These are phyloP conservation scores for Drosophila pachea DNA, from an alignment of 1,140 invertebrate genomes.

Conservation along the genomic window DNA sequence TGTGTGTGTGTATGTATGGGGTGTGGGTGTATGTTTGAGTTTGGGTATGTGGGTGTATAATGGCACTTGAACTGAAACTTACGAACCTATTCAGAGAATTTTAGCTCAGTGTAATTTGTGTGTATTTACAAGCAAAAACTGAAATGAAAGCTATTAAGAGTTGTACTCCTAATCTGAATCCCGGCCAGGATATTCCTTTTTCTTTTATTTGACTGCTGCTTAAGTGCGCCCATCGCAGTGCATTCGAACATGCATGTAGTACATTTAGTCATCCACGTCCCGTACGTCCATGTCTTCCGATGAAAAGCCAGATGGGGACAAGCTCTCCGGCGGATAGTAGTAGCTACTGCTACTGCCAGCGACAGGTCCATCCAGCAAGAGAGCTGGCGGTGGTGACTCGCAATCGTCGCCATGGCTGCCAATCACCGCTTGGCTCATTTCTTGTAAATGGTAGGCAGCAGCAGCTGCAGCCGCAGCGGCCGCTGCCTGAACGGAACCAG, in stretches of 20 bases:
- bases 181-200: background rate
- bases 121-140: constrained; percentile 27
- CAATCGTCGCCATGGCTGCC: constrained; percentile 30
- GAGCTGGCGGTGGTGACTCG: constrained; percentile 16
- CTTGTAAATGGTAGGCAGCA: constrained; percentile 60
- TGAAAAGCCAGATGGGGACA: constrained; percentile 74
- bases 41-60: constrained; percentile 36
- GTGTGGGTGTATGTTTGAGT: background rate
- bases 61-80: constrained; percentile 76
- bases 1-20: constrained; percentile 5
- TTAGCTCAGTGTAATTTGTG: constrained; percentile 31
- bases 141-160: background rate
- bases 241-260: background rate
- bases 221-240: no score
- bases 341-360: constrained; percentile 6
- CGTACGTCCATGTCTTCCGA: constrained; percentile 71
- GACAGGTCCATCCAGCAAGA: constrained; percentile 2
- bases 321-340: constrained; percentile 71
- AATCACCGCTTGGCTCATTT: constrained; percentile 40
- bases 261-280: constrained; percentile 53
- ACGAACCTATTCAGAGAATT: constrained; percentile 44
- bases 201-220: background rate
- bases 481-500: constrained; percentile 29
- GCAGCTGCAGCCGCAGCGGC: constrained; percentile 39
- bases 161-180: background rate